A percentile compares a stretch with the other conserved stretches of the same genome.
Conservation (phyloP, 2,888 invertebrate species). For the Pterobdella sp. region DNA sequence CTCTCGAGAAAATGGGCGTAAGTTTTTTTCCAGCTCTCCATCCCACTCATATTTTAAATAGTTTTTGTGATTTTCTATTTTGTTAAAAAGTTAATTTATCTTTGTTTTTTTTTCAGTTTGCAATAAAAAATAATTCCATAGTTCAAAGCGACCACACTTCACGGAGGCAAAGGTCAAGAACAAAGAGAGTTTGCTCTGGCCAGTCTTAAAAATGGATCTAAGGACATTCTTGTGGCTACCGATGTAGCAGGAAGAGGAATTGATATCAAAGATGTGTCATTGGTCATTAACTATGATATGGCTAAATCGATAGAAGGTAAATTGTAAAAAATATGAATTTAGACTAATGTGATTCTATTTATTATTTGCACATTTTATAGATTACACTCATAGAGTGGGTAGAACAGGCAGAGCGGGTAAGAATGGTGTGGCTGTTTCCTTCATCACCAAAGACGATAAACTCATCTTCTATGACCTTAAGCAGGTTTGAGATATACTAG, state of each 20-base stretch:
- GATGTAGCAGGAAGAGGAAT: slow-evolving; percentile 99
- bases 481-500: slow-evolving; percentile 59
- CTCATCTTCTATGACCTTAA: slow-evolving; percentile 92
- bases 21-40: slow-evolving; percentile 42
- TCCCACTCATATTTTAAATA: not conserved
- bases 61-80: slow-evolving; percentile 5
- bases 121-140: slow-evolving; percentile 40
- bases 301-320: slow-evolving; percentile 89
- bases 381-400: slow-evolving; percentile 75
- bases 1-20: slow-evolving; percentile 84
- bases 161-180: slow-evolving; percentile 99
- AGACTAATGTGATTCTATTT: too few relatives aligned
- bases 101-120: not conserved
- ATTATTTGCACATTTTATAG: slow-evolving; percentile 61
- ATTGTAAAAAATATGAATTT: too few relatives aligned
- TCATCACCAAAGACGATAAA: slow-evolving; percentile 93
- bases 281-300: slow-evolving; percentile 99
- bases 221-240: slow-evolving; percentile 96
- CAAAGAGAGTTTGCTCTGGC: slow-evolving; percentile 96
- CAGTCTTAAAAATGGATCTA: slow-evolving; percentile 85
- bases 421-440: slow-evolving; percentile 87
- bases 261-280: slow-evolving; percentile 96
- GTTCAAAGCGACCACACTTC: slow-evolving; percentile 91
- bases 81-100: not conserved
- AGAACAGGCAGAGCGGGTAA: slow-evolving; percentile 98